phyloP scores from a whole-genome alignment of 2,888 invertebrate species.

The Tryphoninae sp. region DNA sequence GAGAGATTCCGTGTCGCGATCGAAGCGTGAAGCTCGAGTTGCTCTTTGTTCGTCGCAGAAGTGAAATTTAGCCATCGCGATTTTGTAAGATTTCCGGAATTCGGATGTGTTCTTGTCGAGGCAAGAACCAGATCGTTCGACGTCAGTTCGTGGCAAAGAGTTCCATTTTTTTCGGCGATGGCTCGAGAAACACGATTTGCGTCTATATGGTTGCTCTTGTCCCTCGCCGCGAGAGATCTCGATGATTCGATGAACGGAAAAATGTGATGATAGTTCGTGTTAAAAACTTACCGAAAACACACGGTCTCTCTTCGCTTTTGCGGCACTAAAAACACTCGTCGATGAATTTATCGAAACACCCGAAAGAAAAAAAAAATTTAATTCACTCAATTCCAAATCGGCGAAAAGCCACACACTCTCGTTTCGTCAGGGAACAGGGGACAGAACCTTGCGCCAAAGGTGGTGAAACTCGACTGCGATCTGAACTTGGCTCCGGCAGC shows the following conservation, averaged over 20 bases:
- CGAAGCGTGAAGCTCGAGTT: slow-evolving; percentile 17
- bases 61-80: not conserved
- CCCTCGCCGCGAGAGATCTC: slow-evolving; percentile 5
- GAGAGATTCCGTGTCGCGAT: slow-evolving; percentile 34
- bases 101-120: not conserved
- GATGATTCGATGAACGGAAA: slow-evolving; percentile 5
- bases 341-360: slow-evolving; percentile 16
- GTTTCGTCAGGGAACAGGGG: slow-evolving; percentile 26
- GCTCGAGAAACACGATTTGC: not conserved
- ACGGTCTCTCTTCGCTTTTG: slow-evolving; percentile 39
- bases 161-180: not conserved
- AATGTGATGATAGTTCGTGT: not conserved
- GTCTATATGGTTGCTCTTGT: slow-evolving; percentile 7
- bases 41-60: slow-evolving; percentile 36
- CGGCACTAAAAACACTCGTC: slow-evolving; percentile 8
- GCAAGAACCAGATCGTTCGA: not conserved
- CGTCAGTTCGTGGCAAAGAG: not conserved
- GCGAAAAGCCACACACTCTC: slow-evolving; percentile 19
- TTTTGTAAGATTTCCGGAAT: not conserved
- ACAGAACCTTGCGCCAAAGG: slow-evolving; percentile 72
- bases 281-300: slow-evolving; percentile 55
- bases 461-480: slow-evolving; percentile 71
- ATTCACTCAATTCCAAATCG: slow-evolving; percentile 28
- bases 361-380: slow-evolving; percentile 18
- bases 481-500: slow-evolving; percentile 70